Base-by-base conservation (phyloP, 2,888 invertebrate species). In the Rhogogaster chlorosoma region DNA sequence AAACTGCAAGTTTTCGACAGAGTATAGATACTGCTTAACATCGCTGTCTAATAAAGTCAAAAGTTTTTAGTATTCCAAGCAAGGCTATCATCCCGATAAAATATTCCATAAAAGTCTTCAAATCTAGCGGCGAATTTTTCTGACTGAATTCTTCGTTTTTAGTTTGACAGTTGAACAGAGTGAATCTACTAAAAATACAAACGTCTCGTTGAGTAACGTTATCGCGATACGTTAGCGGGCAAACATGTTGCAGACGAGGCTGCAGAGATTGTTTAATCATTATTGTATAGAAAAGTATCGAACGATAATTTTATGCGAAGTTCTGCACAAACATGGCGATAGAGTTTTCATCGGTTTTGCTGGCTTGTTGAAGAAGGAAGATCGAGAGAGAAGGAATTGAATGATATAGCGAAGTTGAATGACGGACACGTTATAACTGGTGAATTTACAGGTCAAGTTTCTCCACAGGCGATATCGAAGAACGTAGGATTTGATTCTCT, bases 221-320 rank as follows among this genome's bases (percentile, higher is more conserved):
- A 67, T 67, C 67, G 32, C 32, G 7, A 67, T 32, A 67, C 32
- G 10, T 61, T 61, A 61, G 26, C 61, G 26, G 61, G 22, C 26
- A 61, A 61, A 61, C 61, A 67, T 67, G 29, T 32, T 67, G 67
- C 67, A 67, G 67, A 67, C 67, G 29, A 18, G 29, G 67, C 29
- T 32, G 32, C 5, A 18, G 15, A 32, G 29, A 67, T 67, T 67
- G 15, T 67, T 32, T 67, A 32, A 32, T 67, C 67, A 18, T 67
- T 32, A 32, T 32, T 18, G 1, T 18, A 67, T 67, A 26, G 32
- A 67, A 67, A 67, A 67, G 32, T 67, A 67, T 32, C 15, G 6
- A 32, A 67, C 7, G 67, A 67, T 67, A 67, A 67, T n/a, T n/a
- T n/a, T 32, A 32, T 32, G 18, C 22, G 26, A 67, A 67, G 67